Conservation (phyloP, 2,797 vertebrate species). For the Menidia menidia region DNA sequence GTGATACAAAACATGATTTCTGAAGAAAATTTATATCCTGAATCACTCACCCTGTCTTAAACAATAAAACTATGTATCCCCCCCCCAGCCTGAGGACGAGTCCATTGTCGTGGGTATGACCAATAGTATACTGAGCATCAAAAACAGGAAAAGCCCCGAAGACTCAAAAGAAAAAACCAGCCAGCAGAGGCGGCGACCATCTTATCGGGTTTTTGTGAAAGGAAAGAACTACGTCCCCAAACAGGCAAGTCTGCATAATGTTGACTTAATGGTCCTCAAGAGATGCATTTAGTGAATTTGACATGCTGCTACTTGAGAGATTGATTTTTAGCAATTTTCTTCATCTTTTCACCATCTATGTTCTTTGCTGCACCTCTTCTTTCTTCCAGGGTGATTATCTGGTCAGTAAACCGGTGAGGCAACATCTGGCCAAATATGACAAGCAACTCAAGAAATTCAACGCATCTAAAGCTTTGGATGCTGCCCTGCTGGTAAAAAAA, state of each 20-base stretch:
- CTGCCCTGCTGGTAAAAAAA: conserved; percentile 86
- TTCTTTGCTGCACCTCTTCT: conserved; percentile 8
- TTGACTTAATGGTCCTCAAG: not conserved
- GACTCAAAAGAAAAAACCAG: conserved; percentile 76
- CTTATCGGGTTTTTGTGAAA: conserved; percentile 90
- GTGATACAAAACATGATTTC: not conserved
- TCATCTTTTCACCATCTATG: not conserved
- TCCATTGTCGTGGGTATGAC: conserved; percentile 96
- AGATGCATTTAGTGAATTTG: not conserved
- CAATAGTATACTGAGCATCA: conserved; percentile 91
- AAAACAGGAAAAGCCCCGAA: conserved; percentile 88
- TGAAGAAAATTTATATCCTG: not conserved
- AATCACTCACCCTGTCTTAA: not conserved
- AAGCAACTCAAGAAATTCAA: conserved; percentile 90
- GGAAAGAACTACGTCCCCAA: conserved; percentile 92
- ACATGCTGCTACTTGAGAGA: not conserved
- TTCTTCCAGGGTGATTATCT: conserved; percentile 90
- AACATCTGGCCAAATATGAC: conserved; percentile 90
- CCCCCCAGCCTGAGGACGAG: conserved; percentile 89
- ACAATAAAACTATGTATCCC: conserved; percentile 11
- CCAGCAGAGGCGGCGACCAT: conserved; percentile 80
- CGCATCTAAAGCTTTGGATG: conserved; percentile 93
- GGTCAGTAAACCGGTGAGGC: conserved; percentile 89
- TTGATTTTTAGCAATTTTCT: not conserved
- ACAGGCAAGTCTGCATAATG: conserved; percentile 75